A percentile compares a stretch with the other conserved stretches of the same genome.
Evolutionary conservation across 2,113 vertebrate species (phyloP).

Genomic region (Xenus cinereus): DNA sequence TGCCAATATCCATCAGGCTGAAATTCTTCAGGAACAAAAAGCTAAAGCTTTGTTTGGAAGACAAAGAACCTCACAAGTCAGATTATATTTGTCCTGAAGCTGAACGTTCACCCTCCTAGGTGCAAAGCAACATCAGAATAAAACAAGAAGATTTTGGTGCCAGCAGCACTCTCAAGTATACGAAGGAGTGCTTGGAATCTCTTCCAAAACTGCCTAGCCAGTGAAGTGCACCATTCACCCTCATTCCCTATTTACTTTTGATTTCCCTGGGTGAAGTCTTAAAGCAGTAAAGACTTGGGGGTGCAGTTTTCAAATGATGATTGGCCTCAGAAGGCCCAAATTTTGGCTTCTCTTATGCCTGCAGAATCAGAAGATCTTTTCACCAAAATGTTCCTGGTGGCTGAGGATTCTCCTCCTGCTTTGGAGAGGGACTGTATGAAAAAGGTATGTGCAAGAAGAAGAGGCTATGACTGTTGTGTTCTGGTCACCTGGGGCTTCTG

Average conservation of each 20-base stretch:
- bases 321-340: not conserved
- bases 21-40: slow-evolving; percentile 4
- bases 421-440: not conserved
- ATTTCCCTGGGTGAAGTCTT: not conserved
- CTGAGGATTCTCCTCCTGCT: not conserved
- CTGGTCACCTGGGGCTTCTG: not conserved
- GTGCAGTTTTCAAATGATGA: not conserved
- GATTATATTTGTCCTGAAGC: not conserved
- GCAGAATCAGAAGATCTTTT: not conserved
- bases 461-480: not conserved
- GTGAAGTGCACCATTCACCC: not conserved
- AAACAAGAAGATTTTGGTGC: not conserved
- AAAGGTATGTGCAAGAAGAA: not conserved
- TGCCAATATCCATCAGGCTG: slow-evolving; percentile 18
- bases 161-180: not conserved
- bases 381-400: not conserved
- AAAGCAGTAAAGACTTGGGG: not conserved
- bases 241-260: not conserved
- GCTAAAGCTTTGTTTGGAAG: not conserved
- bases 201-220: not conserved
- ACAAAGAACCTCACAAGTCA: not conserved
- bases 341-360: not conserved
- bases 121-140: not conserved
- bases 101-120: not conserved
- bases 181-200: not conserved